Base-by-base conservation (phyloP, 2,113 vertebrate genomes). In the Lophius piscatorius region DNA sequence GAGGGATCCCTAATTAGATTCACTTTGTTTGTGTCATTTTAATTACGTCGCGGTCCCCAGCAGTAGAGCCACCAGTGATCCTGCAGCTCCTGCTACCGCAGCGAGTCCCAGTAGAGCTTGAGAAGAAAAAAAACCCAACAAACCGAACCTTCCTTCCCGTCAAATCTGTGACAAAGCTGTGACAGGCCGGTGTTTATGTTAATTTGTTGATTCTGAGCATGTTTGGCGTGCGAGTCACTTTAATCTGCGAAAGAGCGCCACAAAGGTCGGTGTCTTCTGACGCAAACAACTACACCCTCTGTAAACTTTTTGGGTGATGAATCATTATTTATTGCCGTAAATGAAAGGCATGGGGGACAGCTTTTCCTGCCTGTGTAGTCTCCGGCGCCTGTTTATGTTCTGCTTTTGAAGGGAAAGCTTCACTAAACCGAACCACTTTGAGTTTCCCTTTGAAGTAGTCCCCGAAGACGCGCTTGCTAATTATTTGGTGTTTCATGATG, bases 21-120 rank as follows among this genome's bases (percentile, higher is more conserved):
- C 92, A 91, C 93, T 95, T 93, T 92, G 92, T 96, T 96, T 93
- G 91, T 94, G 92, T 93, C 93, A 92, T 91, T 90, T 91, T 95
- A 94, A 95, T 95, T 93, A 92, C 93, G 91, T 92, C 91, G 86
- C 74, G 86, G 90, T 87, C 87, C 89, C 90, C 89, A 84, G 88
- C 84, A 85, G 81, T 83, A 88, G 87, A 78, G 80, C 84, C 84
- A 83, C 76, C 88, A 87, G 88, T 91, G 83, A 90, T 91, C 91
- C 73, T 64, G 41, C 83, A 78, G 90, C 78, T 91, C 89, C 87
- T 20, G 47, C 61, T 28, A 34, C 57, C 18, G 31, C 56, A 38
- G 34, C 38, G 0, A 22, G 68, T 88, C 84, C 84, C 86, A 40
- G 61, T 55, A 78, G 80, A 81, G 67, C 60, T 60, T 63, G 7